Evolutionary conservation across 2,888 invertebrate species (phyloP).

Genomic region (Polylopha cassiicola): DNA sequence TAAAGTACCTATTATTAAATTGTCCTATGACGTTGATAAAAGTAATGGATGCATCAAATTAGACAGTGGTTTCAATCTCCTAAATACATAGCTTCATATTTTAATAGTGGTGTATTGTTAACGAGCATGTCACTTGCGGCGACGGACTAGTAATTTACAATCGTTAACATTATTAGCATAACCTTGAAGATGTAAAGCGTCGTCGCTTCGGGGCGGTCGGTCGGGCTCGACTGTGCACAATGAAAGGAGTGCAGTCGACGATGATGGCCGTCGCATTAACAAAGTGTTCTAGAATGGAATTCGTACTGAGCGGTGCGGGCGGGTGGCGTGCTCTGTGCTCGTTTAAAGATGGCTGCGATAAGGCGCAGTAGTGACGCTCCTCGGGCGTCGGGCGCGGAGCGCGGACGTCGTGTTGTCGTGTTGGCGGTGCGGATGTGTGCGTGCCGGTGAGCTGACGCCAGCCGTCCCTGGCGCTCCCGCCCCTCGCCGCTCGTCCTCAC

Average conservation of each 20-base stretch:
- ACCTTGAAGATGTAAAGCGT: slow-evolving; percentile 55
- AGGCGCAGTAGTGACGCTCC: slow-evolving; percentile 66
- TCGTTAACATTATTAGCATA: slow-evolving; percentile 39
- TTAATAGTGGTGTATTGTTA: slow-evolving; percentile 35
- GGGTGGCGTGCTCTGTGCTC: slow-evolving; percentile 70
- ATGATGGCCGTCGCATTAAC: slow-evolving; percentile 52
- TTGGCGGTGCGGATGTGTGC: slow-evolving; percentile 60
- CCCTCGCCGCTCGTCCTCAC: slow-evolving; percentile 31
- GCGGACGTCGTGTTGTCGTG: slow-evolving; percentile 41
- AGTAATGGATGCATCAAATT: too few relatives aligned
- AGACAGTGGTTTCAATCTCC: too few relatives aligned
- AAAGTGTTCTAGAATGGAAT: slow-evolving; percentile 61
- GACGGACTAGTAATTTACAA: slow-evolving; percentile 50
- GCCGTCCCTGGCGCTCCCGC: slow-evolving; percentile 59
- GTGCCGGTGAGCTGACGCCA: slow-evolving; percentile 45
- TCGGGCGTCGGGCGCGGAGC: slow-evolving; percentile 52
- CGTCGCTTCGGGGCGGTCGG: slow-evolving; percentile 42
- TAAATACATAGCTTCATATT: too few relatives aligned
- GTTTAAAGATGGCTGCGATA: slow-evolving; percentile 76
- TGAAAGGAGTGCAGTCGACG: slow-evolving; percentile 64
- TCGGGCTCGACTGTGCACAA: slow-evolving; percentile 31
- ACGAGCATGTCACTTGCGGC: slow-evolving; percentile 56
- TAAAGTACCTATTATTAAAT: too few relatives aligned
- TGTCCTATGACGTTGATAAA: too few relatives aligned
- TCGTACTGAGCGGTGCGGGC: slow-evolving; percentile 65